Percentiles rank a stretch among this genome's conserved stretches.
Evolutionary conservation across 2,888 invertebrate species (phyloP).

Genomic region (Opisthograptis luteolata): DNA sequence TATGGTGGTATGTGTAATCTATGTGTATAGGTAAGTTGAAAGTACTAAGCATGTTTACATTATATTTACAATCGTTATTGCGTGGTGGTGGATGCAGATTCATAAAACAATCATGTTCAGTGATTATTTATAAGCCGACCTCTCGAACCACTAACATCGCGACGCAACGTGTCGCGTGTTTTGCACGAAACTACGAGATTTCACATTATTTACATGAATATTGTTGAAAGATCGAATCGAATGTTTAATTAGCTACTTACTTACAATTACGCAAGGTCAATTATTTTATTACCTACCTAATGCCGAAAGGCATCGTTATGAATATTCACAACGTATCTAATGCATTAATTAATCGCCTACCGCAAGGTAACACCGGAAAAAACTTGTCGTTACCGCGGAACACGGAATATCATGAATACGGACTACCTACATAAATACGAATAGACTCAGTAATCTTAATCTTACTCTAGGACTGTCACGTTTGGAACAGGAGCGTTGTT

Average conservation of each 20-base stretch:
- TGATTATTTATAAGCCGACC: no score
- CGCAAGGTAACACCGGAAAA: neutral
- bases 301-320: neutral
- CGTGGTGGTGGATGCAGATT: no score
- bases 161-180: constrained; percentile 19
- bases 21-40: no score
- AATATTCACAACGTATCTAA: neutral
- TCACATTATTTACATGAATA: constrained; percentile 14
- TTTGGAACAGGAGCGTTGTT: neutral
- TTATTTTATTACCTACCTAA: neutral
- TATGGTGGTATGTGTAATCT: no score
- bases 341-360: neutral
- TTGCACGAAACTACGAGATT: constrained; percentile 4
- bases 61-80: no score
- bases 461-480: constrained; percentile 6
- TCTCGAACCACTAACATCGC: no score
- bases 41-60: no score
- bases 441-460: constrained; percentile 22
- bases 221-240: constrained; percentile 9
- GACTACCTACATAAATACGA: constrained; percentile 18
- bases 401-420: neutral
- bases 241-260: constrained; percentile 16
- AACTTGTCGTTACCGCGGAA: neutral
- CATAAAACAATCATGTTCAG: no score
- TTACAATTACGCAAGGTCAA: constrained; percentile 5